Percentiles rank a stretch among this genome's conserved stretches.
Evolutionary conservation across 2,113 vertebrate genomes (phyloP).

Genomic region (Lepisosteus osseus): DNA sequence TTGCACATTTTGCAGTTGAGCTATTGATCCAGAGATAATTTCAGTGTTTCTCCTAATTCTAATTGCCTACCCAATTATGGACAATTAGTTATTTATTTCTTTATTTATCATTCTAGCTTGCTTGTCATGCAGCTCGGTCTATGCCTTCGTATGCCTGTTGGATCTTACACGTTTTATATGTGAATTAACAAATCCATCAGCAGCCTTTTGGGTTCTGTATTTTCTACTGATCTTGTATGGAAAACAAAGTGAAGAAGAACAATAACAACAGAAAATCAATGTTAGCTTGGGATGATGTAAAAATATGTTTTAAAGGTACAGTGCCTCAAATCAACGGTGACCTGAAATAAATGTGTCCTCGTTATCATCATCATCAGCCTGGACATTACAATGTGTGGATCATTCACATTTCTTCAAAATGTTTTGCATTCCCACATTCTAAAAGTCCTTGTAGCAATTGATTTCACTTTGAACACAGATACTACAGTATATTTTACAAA

Average conservation of each 20-base stretch:
- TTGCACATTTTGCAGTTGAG: conserved; percentile 51
- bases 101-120: not conserved
- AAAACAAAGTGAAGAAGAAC: conserved; percentile 22
- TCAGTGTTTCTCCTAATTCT: conserved; percentile 33
- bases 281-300: conserved; percentile 42
- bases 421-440: no score
- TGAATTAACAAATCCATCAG: conserved; percentile 40
- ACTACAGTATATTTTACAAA: no score
- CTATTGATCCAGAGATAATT: conserved; percentile 51
- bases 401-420: no score
- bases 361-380: no score
- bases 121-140: not conserved
- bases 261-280: conserved; percentile 76
- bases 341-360: no score
- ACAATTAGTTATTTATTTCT: conserved; percentile 6
- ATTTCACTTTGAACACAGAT: no score
- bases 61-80: conserved; percentile 29
- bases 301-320: conserved; percentile 49
- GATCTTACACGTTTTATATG: conserved; percentile 26
- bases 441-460: no score
- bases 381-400: no score
- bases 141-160: not conserved
- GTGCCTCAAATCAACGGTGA: conserved; percentile 15
- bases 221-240: conserved; percentile 69
- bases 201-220: conserved; percentile 73